Conservation (phyloP, 2,797 vertebrate genomes). For the Darevskia mixta region DNA sequence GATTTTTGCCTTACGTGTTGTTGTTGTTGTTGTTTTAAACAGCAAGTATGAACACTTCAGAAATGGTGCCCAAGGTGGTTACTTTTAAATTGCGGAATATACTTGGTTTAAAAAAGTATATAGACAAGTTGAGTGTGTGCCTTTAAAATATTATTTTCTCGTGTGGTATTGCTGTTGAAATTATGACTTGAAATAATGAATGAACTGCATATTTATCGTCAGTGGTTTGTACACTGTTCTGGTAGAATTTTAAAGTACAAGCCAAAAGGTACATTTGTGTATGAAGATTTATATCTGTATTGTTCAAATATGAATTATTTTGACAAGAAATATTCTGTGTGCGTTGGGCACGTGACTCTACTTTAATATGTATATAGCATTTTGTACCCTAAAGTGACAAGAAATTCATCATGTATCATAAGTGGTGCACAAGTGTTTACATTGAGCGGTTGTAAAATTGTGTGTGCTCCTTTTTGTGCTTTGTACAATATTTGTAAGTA, state of each 20-base stretch:
- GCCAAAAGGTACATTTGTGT: slow-evolving; percentile 22
- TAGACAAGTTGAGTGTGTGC: slow-evolving; percentile 63
- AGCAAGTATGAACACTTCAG: slow-evolving; percentile 27
- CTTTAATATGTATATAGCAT: background rate
- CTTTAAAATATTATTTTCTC: slow-evolving; percentile 61
- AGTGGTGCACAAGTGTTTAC: slow-evolving; percentile 29
- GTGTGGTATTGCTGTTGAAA: slow-evolving; percentile 50
- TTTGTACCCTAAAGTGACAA: slow-evolving; percentile 26
- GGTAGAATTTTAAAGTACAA: slow-evolving; percentile 39
- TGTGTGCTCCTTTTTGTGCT: slow-evolving; percentile 9
- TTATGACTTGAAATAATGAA: slow-evolving; percentile 65
- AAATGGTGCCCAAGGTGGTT: slow-evolving; percentile 38
- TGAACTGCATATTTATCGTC: slow-evolving; percentile 72
- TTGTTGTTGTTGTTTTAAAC: background rate
- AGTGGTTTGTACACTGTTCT: slow-evolving; percentile 53
- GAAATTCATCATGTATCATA: background rate
- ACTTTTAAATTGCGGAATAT: slow-evolving; percentile 62
- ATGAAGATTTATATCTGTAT: slow-evolving; percentile 22
- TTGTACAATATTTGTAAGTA: slow-evolving; percentile 9
- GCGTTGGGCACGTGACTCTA: slow-evolving; percentile 24
- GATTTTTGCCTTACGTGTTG: background rate
- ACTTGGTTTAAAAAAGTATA: slow-evolving; percentile 80
- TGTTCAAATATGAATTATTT: slow-evolving; percentile 34
- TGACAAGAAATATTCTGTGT: background rate
- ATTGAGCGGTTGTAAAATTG: slow-evolving; percentile 22